A percentile compares a stretch with the other conserved stretches of the same genome.
These are phyloP conservation scores for Macrotus californicus DNA, from an alignment of 2,113 vertebrate genomes.

Conservation along the genomic window DNA sequence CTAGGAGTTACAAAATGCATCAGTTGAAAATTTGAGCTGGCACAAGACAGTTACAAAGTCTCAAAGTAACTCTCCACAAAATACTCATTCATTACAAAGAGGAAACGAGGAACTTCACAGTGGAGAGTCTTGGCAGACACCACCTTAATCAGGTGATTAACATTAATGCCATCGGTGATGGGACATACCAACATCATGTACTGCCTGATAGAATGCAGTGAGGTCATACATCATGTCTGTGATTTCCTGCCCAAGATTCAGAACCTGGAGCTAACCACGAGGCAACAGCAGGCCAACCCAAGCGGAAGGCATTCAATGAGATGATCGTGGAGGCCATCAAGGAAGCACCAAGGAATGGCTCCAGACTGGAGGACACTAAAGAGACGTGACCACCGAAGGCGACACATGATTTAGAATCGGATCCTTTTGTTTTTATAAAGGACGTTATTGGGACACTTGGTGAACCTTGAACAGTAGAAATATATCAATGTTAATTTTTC, in stretches of 20 bases:
- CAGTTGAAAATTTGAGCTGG: not conserved
- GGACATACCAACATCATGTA: not conserved
- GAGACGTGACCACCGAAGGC: not conserved
- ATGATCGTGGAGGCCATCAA: not conserved
- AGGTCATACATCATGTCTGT: not conserved
- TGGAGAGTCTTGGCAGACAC: not conserved
- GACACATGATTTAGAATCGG: not conserved
- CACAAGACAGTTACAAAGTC: not conserved
- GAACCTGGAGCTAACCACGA: not conserved
- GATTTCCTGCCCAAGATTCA: not conserved
- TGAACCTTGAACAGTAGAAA: not conserved
- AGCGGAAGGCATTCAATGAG: not conserved
- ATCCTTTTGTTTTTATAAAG: not conserved
- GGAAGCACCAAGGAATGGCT: not conserved
- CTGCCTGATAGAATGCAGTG: not conserved
- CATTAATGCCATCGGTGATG: not conserved
- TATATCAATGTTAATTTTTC: not conserved
- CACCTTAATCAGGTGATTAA: not conserved
- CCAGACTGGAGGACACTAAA: not conserved
- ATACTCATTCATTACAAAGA: not conserved
- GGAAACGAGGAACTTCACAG: not conserved
- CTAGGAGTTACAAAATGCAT: not conserved
- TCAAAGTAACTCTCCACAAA: not conserved
- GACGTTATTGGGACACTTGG: not conserved
- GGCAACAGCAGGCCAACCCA: not conserved